Base-by-base conservation (phyloP, 2,888 invertebrate species). In the Eupsilia transversa region DNA sequence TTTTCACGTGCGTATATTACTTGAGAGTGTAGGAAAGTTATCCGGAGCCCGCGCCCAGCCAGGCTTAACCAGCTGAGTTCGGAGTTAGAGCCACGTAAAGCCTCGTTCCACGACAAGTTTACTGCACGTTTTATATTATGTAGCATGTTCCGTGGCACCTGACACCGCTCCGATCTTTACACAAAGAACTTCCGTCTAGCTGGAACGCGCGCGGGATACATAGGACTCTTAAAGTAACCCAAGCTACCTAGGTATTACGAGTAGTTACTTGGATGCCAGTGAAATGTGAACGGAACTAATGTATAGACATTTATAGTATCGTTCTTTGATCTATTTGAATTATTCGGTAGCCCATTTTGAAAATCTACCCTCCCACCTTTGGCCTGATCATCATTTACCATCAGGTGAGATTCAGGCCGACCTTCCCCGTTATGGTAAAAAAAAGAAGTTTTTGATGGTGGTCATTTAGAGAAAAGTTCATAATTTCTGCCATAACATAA, bases 41-140 rank as follows among this genome's bases (percentile, higher is more conserved):
- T 88, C 87, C 86, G 80, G 57, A 12, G 52, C 86, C 80, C 77
- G 79, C 61, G 59, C 77, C 72, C 79, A 77, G 80, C 84, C 80
- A 77, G 73, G 88, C 87, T 90, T 88, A 88, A 77, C 86, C 86
- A 84, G 87, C 82, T 76, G 82, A 85, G 85, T 84, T 88, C 70
- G 70, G 80, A 91, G 88, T 87, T 87, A 87, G 83, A 82, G 84
- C 81, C 75, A 84, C 79, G 85, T 84, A 85, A 86, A 87, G 83
- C 86, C 77, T 86, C 86, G 82, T 78, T 82, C 80, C 80, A 80
- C 79, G 82, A 89, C 86, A 85, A 90, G 86, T 89, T 89, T 87
- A 86, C 79, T 85, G 87, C 90, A 89, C 89, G 89, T 90, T 90
- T 89, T 90, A 86, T 90, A 90, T 92, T 89, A 90, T 90, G 87